A percentile compares a stretch with the other conserved stretches of the same genome.
These are phyloP conservation scores for Scaeva pyrastri DNA, from an alignment of 2,888 invertebrate genomes.

Conservation along the genomic window DNA sequence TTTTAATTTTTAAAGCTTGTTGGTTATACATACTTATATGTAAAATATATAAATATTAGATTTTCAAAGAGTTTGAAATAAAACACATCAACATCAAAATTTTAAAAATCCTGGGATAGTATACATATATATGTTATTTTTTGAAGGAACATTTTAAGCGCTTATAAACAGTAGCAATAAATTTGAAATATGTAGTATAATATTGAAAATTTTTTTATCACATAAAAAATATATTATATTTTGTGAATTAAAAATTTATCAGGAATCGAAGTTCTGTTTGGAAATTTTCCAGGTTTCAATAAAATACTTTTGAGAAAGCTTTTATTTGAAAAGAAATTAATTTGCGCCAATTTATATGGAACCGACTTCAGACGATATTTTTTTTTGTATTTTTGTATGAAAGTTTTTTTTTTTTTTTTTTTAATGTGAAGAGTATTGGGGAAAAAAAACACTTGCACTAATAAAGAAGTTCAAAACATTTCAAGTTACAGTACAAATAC, in stretches of 20 bases:
- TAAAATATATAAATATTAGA: slow-evolving; percentile 10
- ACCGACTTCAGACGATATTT: slow-evolving; percentile 7
- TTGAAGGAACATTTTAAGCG: slow-evolving; percentile 58
- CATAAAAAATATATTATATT: not conserved
- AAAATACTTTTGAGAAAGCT: slow-evolving; percentile 24
- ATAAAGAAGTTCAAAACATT: too few species aligned
- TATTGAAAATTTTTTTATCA: slow-evolving; percentile 31
- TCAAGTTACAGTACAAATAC: too few species aligned
- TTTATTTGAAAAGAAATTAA: slow-evolving; percentile 38
- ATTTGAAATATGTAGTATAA: slow-evolving; percentile 24
- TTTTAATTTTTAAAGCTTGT: not conserved
- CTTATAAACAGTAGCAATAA: slow-evolving; percentile 15
- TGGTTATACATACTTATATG: too few species aligned
- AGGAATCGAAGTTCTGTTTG: not conserved
- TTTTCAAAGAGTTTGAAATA: slow-evolving; percentile 32
- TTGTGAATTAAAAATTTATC: not conserved
- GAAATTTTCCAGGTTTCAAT: not conserved
- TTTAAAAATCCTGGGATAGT: slow-evolving; percentile 13
- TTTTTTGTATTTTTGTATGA: slow-evolving; percentile 4
- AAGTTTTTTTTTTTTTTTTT: not conserved
- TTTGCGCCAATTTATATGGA: slow-evolving; percentile 39
- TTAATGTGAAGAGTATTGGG: slow-evolving; percentile 23
- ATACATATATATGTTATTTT: slow-evolving; percentile 9
- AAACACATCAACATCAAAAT: slow-evolving; percentile 54
- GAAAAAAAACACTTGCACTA: not conserved